A percentile compares a stretch with the other conserved stretches of the same genome.
Evolutionary conservation across 2,888 invertebrate genomes (phyloP).

Genomic region (Drosophila mimica): DNA sequence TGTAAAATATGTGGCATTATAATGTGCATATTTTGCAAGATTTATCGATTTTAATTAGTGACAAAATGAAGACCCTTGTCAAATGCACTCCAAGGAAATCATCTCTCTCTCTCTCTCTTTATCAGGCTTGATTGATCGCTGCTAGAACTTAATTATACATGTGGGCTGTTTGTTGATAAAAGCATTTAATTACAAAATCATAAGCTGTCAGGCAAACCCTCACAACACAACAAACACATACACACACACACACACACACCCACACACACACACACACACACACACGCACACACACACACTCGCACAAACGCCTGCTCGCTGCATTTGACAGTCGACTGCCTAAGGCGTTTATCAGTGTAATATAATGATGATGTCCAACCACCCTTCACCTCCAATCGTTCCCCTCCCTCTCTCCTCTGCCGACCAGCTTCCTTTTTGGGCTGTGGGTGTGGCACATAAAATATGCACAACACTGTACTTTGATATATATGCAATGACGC

Average conservation of each 20-base stretch:
- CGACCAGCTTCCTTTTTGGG: background rate
- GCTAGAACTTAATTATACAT: slow-evolving; percentile 34
- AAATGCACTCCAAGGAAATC: slow-evolving; percentile 28
- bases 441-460: slow-evolving; percentile 52
- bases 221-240: slow-evolving; percentile 11
- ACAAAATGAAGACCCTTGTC: slow-evolving; percentile 46
- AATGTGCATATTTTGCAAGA: slow-evolving; percentile 62
- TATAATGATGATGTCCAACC: slow-evolving; percentile 66
- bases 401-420: background rate
- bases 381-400: background rate
- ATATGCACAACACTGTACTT: slow-evolving; percentile 73
- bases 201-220: slow-evolving; percentile 67
- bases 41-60: slow-evolving; percentile 80
- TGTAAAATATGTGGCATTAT: slow-evolving; percentile 46
- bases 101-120: slow-evolving; percentile 4
- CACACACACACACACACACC: slow-evolving; percentile 17
- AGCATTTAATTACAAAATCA: slow-evolving; percentile 79
- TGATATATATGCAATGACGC: slow-evolving; percentile 58
- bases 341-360: slow-evolving; percentile 77
- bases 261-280: slow-evolving; percentile 22
- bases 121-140: slow-evolving; percentile 70
- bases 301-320: slow-evolving; percentile 54
- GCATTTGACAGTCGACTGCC: slow-evolving; percentile 70
- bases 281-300: no score
- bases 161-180: slow-evolving; percentile 59